A percentile compares a stretch with the other conserved stretches of the same genome.
These are phyloP conservation scores for Squalus acanthias DNA, from an alignment of 2,797 vertebrate species.

Conservation along the genomic window DNA sequence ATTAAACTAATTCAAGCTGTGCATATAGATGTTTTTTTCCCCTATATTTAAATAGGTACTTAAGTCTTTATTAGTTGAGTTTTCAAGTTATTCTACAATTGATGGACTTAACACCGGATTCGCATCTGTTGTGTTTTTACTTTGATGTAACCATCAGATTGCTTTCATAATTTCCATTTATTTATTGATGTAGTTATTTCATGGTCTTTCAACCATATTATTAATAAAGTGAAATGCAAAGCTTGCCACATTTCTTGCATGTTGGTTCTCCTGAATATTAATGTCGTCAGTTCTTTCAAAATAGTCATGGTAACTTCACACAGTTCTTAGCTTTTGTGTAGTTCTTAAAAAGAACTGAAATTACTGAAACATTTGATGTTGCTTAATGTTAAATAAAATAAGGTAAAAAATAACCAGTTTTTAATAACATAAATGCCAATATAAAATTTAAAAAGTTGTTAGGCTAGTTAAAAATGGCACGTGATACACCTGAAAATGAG, in stretches of 20 bases:
- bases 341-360: neutral
- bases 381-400: neutral
- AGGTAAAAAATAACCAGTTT: neutral
- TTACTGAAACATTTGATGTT: neutral
- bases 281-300: neutral
- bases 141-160: neutral
- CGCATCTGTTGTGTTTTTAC: neutral
- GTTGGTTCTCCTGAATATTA: neutral
- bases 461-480: neutral
- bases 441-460: neutral
- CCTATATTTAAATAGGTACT: neutral
- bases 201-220: conserved; percentile 41
- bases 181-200: conserved; percentile 41
- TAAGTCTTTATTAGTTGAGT: neutral
- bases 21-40: neutral
- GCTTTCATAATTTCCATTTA: conserved; percentile 40
- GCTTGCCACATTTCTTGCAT: conserved; percentile 8
- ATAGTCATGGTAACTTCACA: neutral
- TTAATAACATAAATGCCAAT: neutral
- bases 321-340: neutral
- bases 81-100: neutral
- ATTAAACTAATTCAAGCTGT: neutral
- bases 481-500: neutral
- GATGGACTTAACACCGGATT: neutral
- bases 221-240: conserved; percentile 41